Conservation (phyloP, 1,140 invertebrate genomes). For the Papilio glaucus region DNA sequence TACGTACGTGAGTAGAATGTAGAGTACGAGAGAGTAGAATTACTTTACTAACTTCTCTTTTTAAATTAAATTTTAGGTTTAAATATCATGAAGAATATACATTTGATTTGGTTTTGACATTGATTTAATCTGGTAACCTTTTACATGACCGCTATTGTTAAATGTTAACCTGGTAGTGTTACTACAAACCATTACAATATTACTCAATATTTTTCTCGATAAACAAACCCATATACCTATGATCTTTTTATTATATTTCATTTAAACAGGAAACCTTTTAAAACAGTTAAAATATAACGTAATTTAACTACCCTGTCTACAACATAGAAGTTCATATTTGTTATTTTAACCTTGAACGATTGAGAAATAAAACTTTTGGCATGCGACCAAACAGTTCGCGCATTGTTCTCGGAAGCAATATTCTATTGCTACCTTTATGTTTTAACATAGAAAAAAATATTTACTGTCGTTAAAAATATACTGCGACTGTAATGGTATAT, state of each 20-base stretch:
- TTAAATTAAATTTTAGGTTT: no score
- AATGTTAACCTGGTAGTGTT: no score
- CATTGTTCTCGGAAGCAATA: conserved; percentile 13
- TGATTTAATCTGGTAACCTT: no score
- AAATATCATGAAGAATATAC: no score
- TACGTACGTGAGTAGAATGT: no score
- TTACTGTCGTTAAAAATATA: not conserved
- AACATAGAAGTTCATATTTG: conserved; percentile 6
- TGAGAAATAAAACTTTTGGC: not conserved
- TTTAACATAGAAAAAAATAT: not conserved
- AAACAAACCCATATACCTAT: not conserved
- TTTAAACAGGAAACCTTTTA: conserved; percentile 8
- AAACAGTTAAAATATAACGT: not conserved
- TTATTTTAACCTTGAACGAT: conserved; percentile 23
- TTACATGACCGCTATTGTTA: no score
- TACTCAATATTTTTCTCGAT: not conserved
- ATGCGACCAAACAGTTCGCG: not conserved
- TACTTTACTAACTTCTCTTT: conserved; percentile 2
- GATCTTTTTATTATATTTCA: not conserved
- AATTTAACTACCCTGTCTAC: conserved; percentile 1
- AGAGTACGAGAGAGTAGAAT: not conserved
- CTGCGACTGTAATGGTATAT: no score
- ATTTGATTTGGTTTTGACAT: no score
- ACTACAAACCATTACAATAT: no score
- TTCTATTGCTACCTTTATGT: conserved; percentile 12